Conservation (phyloP, 2,113 vertebrate genomes). For the Pan troglodytes region DNA sequence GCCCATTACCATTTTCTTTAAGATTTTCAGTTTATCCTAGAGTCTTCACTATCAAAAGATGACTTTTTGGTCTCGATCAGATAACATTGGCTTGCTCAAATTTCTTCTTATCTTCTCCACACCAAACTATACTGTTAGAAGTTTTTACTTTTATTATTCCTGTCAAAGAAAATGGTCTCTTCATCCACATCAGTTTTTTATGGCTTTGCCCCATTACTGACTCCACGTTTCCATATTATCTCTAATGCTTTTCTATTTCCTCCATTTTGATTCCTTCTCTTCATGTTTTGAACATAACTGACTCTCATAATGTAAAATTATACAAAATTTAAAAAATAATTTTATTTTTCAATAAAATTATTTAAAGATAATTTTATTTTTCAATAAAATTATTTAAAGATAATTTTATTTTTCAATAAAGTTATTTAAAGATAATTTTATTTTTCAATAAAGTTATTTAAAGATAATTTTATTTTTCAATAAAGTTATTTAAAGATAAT, state of each 20-base stretch:
- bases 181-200: neutral
- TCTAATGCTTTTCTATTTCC: neutral
- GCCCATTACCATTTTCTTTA: neutral
- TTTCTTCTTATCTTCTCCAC: neutral
- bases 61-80: constrained; percentile 24
- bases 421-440: no score
- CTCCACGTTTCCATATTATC: neutral
- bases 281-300: neutral
- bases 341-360: no score
- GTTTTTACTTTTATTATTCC: neutral
- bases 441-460: no score
- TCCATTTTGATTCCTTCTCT: constrained; percentile 7
- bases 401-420: no score
- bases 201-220: neutral
- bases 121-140: neutral
- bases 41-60: neutral
- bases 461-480: no score
- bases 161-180: neutral
- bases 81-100: neutral
- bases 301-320: constrained; percentile 25
- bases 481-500: no score
- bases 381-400: no score
- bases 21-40: neutral
- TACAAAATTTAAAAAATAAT: neutral
- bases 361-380: no score